Percentiles rank a stretch among this genome's conserved stretches.
Conservation (phyloP, 1,140 invertebrate species). For the Bombus affinis region DNA sequence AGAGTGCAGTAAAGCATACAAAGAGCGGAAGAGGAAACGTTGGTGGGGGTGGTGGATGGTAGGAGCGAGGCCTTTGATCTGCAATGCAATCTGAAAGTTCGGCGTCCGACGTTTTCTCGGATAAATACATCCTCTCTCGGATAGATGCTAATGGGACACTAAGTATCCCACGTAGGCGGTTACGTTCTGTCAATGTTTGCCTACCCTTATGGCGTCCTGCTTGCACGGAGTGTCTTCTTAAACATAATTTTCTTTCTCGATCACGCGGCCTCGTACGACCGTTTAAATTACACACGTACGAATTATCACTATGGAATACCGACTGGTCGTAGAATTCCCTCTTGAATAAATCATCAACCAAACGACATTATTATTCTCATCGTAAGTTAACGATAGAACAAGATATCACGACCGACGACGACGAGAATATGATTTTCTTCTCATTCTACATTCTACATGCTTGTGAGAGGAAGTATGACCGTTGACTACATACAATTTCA, state of each 20-base stretch:
- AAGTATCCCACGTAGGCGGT: slow-evolving; percentile 62
- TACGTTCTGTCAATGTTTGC: slow-evolving; percentile 68
- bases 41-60: background rate
- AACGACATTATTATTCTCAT: background rate
- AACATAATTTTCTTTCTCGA: slow-evolving; percentile 40
- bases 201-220: slow-evolving; percentile 57
- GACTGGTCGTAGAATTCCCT: background rate
- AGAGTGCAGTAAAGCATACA: slow-evolving; percentile 9
- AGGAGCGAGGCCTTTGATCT: slow-evolving; percentile 25
- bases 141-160: slow-evolving; percentile 62
- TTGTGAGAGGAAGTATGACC: background rate
- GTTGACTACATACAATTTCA: slow-evolving; percentile 5
- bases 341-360: background rate
- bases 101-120: slow-evolving; percentile 39
- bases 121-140: slow-evolving; percentile 55
- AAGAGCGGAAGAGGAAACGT: background rate
- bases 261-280: background rate
- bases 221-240: slow-evolving; percentile 48
- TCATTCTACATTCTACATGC: background rate
- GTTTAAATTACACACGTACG: slow-evolving; percentile 9
- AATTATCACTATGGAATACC: background rate
- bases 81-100: slow-evolving; percentile 37
- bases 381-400: background rate
- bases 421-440: background rate
- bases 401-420: background rate